Base-by-base conservation (phyloP, 64 coral and sea anemone species). In the Montipora capricornis region DNA sequence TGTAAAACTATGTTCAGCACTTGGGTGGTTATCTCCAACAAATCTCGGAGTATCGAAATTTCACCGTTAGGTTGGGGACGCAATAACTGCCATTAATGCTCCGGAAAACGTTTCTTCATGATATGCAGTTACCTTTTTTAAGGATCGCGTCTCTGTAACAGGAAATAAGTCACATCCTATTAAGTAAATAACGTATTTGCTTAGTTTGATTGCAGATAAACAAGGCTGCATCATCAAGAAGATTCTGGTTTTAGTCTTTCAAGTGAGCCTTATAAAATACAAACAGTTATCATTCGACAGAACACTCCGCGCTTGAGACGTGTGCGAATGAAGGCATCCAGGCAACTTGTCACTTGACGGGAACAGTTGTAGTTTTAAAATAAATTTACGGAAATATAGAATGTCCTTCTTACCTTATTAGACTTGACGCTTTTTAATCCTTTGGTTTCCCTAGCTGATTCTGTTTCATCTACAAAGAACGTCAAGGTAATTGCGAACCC, bases 1-100 rank as follows among this genome's bases (percentile, higher is more conserved):
- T 70, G 64, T 50, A 51, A 86, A 71, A 86, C 8, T 62, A 13
- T 70, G 82, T 20, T 47, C 50, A 50, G 62, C 67, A 5, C 66
- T 17, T 73, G 82, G 82, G 82, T 86, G 64, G 82, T 64, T 86
- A 86, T 86, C 82, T 50, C 44, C n/a, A 69, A 86, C 66, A 68
- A 16, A 86, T 86, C 82, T 71, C 17, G 46, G 16, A n/a, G 67
- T 5, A 8, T 49, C 8, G 47, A 71, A 22, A 24, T 22, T 86
- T 86, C 44, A 52, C 48, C 47, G 44, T 78, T 45, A 77, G 4
- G 8, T 1, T 11, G 11, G 6, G 6, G 53, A 57, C 8, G 8
- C 10, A 16, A 76, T 45, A 8, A 46, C 9, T 46, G 29, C 2
- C 3, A 37, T 24, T 24, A 37, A 13, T 6, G 37, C 37, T 37